Evolutionary conservation across 2,888 invertebrate species (phyloP).

Genomic region (Drosophila barbarae): DNA sequence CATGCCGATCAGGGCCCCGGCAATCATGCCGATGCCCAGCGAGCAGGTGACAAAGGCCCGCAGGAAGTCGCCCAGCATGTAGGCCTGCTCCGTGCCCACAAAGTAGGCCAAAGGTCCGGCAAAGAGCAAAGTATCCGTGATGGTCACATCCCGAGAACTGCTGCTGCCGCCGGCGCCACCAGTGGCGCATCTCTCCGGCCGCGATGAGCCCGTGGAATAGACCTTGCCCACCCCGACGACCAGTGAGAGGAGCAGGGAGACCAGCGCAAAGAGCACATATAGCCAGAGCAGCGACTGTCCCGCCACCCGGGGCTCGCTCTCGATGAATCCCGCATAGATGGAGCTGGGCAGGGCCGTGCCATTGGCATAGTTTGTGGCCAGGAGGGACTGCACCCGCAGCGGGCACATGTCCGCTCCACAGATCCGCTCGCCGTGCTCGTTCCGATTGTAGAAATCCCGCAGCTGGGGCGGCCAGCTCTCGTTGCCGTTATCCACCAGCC

Average conservation of each 20-base stretch:
- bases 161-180: slow-evolving; percentile 70
- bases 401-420: slow-evolving; percentile 83
- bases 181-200: slow-evolving; percentile 78
- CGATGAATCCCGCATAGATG: slow-evolving; percentile 73
- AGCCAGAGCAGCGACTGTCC: slow-evolving; percentile 74
- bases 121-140: slow-evolving; percentile 81
- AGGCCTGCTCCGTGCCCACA: slow-evolving; percentile 91
- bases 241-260: slow-evolving; percentile 80
- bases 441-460: slow-evolving; percentile 81
- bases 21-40: slow-evolving; percentile 87
- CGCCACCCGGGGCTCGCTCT: slow-evolving; percentile 66
- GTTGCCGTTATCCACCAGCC: slow-evolving; percentile 15
- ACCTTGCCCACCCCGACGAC: slow-evolving; percentile 63
- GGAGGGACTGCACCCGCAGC: slow-evolving; percentile 41
- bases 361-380: slow-evolving; percentile 29
- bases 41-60: slow-evolving; percentile 92
- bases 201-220: slow-evolving; percentile 79
- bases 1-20: slow-evolving; percentile 86
- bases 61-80: slow-evolving; percentile 90
- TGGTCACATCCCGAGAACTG: slow-evolving; percentile 79
- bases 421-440: slow-evolving; percentile 81
- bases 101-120: slow-evolving; percentile 89
- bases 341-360: slow-evolving; percentile 36
- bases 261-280: slow-evolving; percentile 79
- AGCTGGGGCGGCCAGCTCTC: slow-evolving; percentile 64